Conservation (phyloP, 2,888 invertebrate genomes). For the Lasioglossum lativentre region DNA sequence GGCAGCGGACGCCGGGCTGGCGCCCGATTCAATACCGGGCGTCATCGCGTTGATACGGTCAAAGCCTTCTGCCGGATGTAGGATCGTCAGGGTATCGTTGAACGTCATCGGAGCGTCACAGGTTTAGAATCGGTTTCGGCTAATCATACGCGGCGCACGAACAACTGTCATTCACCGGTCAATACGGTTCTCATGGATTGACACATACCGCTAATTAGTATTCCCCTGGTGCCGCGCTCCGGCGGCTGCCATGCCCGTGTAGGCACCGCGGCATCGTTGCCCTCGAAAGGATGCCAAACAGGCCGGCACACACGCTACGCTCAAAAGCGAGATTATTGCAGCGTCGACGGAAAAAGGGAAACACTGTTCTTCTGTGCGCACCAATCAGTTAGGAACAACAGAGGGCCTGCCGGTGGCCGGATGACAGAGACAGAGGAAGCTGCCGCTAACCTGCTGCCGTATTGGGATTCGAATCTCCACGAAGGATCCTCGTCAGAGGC, state of each 20-base stretch:
- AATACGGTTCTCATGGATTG: slow-evolving; percentile 44
- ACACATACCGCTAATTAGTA: slow-evolving; percentile 53
- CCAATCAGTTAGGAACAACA: slow-evolving; percentile 8
- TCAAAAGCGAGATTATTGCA: slow-evolving; percentile 16
- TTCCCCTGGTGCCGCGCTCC: neutral
- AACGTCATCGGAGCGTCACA: slow-evolving; percentile 46
- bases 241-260: neutral
- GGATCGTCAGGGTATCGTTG: slow-evolving; percentile 35
- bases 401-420: neutral
- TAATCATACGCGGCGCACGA: slow-evolving; percentile 34
- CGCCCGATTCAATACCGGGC: slow-evolving; percentile 50
- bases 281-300: slow-evolving; percentile 4
- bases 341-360: neutral
- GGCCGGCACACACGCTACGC: neutral
- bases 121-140: slow-evolving; percentile 56
- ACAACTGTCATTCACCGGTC: slow-evolving; percentile 37
- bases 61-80: slow-evolving; percentile 48
- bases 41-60: slow-evolving; percentile 58
- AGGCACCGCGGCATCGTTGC: slow-evolving; percentile 16
- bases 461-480: neutral
- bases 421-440: neutral
- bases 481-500: neutral
- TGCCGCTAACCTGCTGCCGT: neutral
- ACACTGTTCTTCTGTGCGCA: neutral
- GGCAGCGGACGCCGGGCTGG: slow-evolving; percentile 33